phyloP scores from a whole-genome alignment of 2,113 vertebrate species.

The Misgurnus mizolepis region DNA sequence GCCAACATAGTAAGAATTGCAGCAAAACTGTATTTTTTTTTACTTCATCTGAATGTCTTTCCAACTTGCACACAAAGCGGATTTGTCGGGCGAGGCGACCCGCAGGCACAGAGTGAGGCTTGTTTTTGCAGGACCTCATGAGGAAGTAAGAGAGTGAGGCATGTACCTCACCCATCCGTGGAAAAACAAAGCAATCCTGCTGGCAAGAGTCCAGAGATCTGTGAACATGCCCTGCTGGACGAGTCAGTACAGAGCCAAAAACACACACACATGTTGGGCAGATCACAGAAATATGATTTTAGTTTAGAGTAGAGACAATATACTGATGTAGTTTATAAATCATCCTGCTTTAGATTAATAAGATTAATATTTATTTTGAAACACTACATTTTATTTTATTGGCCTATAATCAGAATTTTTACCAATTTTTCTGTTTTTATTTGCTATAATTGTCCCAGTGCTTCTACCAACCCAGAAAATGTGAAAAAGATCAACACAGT shows the following conservation, averaged over 20 bases:
- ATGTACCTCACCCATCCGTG: conserved; percentile 77
- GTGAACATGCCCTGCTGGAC: conserved; percentile 16
- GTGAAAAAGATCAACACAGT: too few species aligned
- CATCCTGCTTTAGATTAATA: too few species aligned
- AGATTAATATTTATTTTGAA: too few species aligned
- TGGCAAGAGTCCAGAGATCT: conserved; percentile 69
- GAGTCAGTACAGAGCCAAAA: not conserved
- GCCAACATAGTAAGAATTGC: not conserved
- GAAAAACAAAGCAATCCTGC: conserved; percentile 71
- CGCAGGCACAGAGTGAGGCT: conserved; percentile 82
- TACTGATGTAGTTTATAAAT: too few species aligned
- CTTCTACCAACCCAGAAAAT: too few species aligned
- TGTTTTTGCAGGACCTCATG: conserved; percentile 84
- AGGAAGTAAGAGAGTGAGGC: conserved; percentile 87
- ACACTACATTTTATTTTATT: too few species aligned
- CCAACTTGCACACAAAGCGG: conserved; percentile 32
- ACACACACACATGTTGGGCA: not conserved
- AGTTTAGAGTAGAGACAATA: too few species aligned
- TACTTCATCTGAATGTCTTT: not conserved
- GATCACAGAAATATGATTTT: too few species aligned
- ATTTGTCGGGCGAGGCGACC: conserved; percentile 80
- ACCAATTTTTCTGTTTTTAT: too few species aligned
- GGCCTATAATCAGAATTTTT: too few species aligned
- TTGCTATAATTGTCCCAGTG: too few species aligned
- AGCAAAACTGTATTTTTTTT: not conserved